Base-by-base conservation (phyloP, 2,888 invertebrate species). In the Protonemura montana region DNA sequence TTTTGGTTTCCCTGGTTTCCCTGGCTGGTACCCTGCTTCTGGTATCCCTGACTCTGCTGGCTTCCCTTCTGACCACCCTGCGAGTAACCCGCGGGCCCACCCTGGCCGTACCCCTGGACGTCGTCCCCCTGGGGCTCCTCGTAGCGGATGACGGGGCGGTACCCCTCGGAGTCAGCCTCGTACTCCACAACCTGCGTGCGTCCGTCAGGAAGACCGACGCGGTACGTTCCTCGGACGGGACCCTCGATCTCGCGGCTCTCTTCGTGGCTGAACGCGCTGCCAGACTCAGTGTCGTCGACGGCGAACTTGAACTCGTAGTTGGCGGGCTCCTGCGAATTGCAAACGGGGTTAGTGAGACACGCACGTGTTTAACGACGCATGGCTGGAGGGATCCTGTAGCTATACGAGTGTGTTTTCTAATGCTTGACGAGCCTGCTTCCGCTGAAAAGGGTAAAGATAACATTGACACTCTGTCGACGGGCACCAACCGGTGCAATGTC, bases 261-360 rank as follows among this genome's bases (percentile, higher is more conserved):
- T 10, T 26, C 26, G 78, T 26, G 87, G 29, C 86, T 85, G 25
- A 87, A 85, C 13, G 82, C 85, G 28, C 83, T 80, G 76, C 42
- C 42, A 77, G 76, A 30, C 13, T 83, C 83, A 42, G 26, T 80
- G 21, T 59, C 28, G 28, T 28, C 88, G 87, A 87, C 86, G 88
- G 89, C 26, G 90, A 91, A 91, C 87, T 90, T 89, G 88, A 91
- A 91, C 76, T 90, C 89, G 89, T 91, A 91, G 87, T 91, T 90
- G 28, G 90, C 90, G 29, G 90, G 89, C 81, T 88, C 89, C 90
- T 91, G 35, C 35, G 35, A 35, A 10, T 35, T 35, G 35, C 35
- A 10, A 35, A 35, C 35, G 10, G 10, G 35, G 10, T 35, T 35
- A 41, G 84, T 85, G n/a, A 85, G 82, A 30, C 87, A 85, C 16